These are phyloP conservation scores for Meiosimyza platycephala DNA, from an alignment of 2,888 invertebrate species.

Conservation along the genomic window DNA sequence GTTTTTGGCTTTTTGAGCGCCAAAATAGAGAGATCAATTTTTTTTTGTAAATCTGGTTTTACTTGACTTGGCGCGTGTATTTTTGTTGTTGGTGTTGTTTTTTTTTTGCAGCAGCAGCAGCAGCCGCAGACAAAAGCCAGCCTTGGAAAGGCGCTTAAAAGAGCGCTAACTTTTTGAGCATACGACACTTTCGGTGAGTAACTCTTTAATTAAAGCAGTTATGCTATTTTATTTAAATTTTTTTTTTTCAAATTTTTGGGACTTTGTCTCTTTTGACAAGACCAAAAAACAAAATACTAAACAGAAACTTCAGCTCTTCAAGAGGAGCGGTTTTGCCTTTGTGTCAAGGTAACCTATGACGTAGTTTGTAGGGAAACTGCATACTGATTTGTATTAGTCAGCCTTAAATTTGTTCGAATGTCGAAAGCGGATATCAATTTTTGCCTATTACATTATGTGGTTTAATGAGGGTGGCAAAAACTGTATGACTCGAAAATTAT, in stretches of 20 bases:
- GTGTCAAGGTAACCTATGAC: conserved; percentile 64
- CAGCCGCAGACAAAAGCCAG: no score
- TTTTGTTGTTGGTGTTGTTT: conserved; percentile 15
- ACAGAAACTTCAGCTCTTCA: neutral
- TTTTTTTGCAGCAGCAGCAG: neutral
- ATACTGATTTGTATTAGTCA: conserved; percentile 37
- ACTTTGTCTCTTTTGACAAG: neutral
- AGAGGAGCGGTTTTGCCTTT: conserved; percentile 21
- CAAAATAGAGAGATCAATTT: conserved; percentile 3
- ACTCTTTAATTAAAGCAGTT: conserved; percentile 7
- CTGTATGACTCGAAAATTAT: no score
- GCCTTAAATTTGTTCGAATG: neutral
- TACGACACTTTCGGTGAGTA: neutral
- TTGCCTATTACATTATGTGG: no score
- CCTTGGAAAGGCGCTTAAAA: neutral
- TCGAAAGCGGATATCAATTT: no score
- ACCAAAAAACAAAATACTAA: neutral
- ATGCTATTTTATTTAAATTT: conserved; percentile 19
- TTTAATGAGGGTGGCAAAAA: no score
- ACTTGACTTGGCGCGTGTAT: neutral
- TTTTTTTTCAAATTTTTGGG: no score
- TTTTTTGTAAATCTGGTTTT: neutral
- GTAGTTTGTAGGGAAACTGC: conserved; percentile 47
- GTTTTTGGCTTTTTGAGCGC: neutral
- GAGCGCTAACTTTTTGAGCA: conserved; percentile 32